A percentile compares a stretch with the other conserved stretches of the same genome.
Evolutionary conservation across 2,113 vertebrate species (phyloP).

Genomic region (Oryzias melastigma): DNA sequence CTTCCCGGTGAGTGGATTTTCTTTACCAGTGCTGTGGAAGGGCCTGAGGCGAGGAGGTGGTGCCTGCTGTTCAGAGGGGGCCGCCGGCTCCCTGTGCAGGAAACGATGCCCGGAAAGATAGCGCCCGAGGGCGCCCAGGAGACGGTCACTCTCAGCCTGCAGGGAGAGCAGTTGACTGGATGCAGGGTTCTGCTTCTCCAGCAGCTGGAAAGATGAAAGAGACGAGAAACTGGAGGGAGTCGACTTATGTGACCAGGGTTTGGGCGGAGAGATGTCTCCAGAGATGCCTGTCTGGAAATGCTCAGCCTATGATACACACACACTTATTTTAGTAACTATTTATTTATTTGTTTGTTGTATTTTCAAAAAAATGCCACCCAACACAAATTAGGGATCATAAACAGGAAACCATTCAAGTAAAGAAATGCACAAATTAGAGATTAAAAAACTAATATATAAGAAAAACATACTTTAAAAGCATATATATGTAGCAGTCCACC

Average conservation of each 20-base stretch:
- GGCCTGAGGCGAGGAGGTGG: slow-evolving; percentile 34
- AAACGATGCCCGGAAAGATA: slow-evolving; percentile 72
- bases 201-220: slow-evolving; percentile 33
- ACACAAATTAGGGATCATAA: too few species aligned
- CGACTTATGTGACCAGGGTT: slow-evolving; percentile 16
- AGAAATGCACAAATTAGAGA: too few species aligned
- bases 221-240: slow-evolving; percentile 53
- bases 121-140: slow-evolving; percentile 73
- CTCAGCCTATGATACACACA: slow-evolving; percentile 61
- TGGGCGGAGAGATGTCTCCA: slow-evolving; percentile 61
- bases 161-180: slow-evolving; percentile 20
- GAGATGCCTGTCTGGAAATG: slow-evolving; percentile 45
- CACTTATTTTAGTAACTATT: neutral
- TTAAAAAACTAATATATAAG: too few species aligned
- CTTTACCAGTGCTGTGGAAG: slow-evolving; percentile 41
- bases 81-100: slow-evolving; percentile 23
- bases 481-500: too few species aligned
- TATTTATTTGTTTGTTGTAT: neutral
- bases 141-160: slow-evolving; percentile 55
- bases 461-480: too few species aligned
- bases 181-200: slow-evolving; percentile 32
- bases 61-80: slow-evolving; percentile 37
- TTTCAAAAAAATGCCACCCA: too few species aligned
- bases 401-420: too few species aligned
- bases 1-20: slow-evolving; percentile 31